Evolutionary conservation across 2,113 vertebrate species (phyloP), one percentile per base, ranked within the genome.

Genomic region (Azemiops feae): DNA sequence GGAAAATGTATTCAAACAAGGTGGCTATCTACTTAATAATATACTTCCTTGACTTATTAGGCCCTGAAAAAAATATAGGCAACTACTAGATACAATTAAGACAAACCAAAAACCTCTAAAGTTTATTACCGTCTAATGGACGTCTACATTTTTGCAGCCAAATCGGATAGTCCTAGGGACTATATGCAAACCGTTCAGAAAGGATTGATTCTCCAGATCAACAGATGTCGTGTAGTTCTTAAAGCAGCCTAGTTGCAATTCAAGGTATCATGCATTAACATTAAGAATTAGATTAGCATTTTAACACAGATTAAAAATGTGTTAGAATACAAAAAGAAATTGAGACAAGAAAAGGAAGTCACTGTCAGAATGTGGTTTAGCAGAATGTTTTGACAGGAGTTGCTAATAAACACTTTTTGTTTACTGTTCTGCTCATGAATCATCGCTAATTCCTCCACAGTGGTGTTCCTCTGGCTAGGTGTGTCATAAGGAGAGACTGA

Each of bases 391-490:
- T 93, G 92, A 58, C 89, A 93, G 0, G 5, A 91, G 94, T 96
- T 96, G 95, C 96, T 96, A 96, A 64, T 92, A 94, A 96, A 95
- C 95, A 85, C 92, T 92, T 85, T 91, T 91, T 94, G 92, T 93
- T 94, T 89, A 92, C 95, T 39, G 95, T 95, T 95, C 92, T 55
- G 4, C 57, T 88, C 69, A 27, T 97, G 96, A 97, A 91, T 97
- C 96, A 96, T 55, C 90, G 94, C 91, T 94, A 92, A 87, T 93
- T 50, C 91, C 93, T 95, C 92, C 93, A 93, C 94, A 86, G 45
- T 85, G 11, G 0, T 4, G 92, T 93, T 94, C 95, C 95, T 97
- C 94, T 93, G 64, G 92, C 93, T 94, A 94, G 96, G 96, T 93
- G 96, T 95, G 95, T 89, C 93, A 53, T 74, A 86, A 85, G 88